Evolutionary conservation across 2,113 vertebrate species (phyloP).

Genomic region (Channa maculata): DNA sequence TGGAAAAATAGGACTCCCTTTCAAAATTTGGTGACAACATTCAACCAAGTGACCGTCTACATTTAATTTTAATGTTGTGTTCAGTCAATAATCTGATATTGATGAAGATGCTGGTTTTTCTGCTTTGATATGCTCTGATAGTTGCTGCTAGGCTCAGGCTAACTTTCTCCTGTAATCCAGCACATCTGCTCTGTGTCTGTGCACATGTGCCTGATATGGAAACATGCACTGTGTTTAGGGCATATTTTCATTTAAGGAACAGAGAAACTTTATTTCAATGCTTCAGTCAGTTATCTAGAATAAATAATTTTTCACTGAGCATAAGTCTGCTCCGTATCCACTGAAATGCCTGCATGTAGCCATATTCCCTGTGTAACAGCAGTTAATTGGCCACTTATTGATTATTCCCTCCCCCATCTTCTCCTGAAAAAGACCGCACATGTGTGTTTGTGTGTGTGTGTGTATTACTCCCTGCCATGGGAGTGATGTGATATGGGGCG

Average conservation of each 20-base stretch:
- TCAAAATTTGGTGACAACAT: too few species aligned
- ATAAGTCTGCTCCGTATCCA: conserved; percentile 9
- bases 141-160: not conserved
- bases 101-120: not conserved
- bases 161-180: not conserved
- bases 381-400: conserved; percentile 61
- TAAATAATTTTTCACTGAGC: not conserved
- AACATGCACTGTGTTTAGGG: too few species aligned
- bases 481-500: conserved; percentile 44
- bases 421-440: conserved; percentile 31
- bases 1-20: too few species aligned
- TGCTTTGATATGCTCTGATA: not conserved
- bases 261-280: not conserved
- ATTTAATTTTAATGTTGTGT: too few species aligned
- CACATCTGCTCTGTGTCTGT: too few species aligned
- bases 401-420: conserved; percentile 58
- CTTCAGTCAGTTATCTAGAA: not conserved
- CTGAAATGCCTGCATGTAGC: conserved; percentile 15
- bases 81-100: too few species aligned
- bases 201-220: not conserved
- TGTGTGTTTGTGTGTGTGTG: conserved; percentile 27
- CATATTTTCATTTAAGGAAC: too few species aligned
- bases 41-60: too few species aligned
- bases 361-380: conserved; percentile 30
- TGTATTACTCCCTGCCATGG: conserved; percentile 34